Conservation (phyloP, 1,140 invertebrate species). For the Lithobius niger region DNA sequence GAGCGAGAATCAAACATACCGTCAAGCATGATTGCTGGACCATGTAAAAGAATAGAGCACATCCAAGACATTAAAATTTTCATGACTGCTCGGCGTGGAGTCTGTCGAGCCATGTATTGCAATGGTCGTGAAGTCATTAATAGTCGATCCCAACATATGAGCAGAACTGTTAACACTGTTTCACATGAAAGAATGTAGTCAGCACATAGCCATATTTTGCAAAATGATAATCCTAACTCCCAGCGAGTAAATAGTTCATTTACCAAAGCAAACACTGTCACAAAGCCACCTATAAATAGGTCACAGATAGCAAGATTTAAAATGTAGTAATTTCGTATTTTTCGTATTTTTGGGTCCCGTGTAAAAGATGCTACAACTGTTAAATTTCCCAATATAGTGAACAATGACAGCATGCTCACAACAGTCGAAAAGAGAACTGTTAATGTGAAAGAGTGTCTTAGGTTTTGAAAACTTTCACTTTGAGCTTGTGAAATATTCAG, state of each 20-base stretch:
- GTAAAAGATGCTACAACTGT: slow-evolving; percentile 1
- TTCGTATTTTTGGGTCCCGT: neutral
- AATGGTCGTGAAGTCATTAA: neutral
- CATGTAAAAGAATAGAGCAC: neutral
- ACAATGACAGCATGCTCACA: neutral
- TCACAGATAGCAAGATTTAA: slow-evolving; percentile 3
- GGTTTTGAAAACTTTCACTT: no score
- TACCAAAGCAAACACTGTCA: neutral
- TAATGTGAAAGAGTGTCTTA: neutral
- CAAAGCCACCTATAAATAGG: neutral
- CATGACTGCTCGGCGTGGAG: neutral
- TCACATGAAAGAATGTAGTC: neutral
- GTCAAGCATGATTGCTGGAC: neutral
- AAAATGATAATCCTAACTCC: neutral
- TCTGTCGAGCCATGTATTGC: neutral
- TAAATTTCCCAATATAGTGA: neutral
- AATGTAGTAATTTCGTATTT: slow-evolving; percentile 4
- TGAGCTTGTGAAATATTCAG: no score
- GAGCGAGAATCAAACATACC: neutral
- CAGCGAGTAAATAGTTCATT: neutral
- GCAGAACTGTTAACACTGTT: neutral
- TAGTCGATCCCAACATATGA: neutral
- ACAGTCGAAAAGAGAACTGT: neutral
- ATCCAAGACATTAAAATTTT: slow-evolving; percentile 1
- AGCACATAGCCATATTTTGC: slow-evolving; percentile 1